Evolutionary conservation across 2,888 invertebrate species (phyloP), one percentile per base, ranked within the genome.

Genomic region (Pollenia griseotomentosa): DNA sequence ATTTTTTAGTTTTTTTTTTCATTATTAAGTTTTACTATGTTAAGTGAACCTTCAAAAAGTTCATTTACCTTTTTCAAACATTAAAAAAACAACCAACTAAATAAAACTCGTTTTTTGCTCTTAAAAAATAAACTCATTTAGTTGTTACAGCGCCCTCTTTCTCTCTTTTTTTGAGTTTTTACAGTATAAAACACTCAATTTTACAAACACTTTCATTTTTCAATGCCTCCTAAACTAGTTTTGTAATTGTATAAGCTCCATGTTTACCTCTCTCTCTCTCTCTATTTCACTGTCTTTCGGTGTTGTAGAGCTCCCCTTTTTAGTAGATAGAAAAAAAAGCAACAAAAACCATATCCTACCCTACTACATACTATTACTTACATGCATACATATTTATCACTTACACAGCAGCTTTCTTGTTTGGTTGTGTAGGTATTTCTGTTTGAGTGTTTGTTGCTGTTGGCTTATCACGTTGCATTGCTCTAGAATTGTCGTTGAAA

Each of bases 1-100:
- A 46, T 75, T 57, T 48, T 61, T 73, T 71, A 14, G 53, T 44
- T 19, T 5, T 57, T 71, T 51, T 59, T 16, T 68, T 57, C 42
- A 55, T 61, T 51, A 44, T 77, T 57, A 42, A 80, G 75, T 70
- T 82, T 85, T 90, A 90, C 90, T 91, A 92, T 91, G 91, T 91
- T 91, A 92, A 92, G 90, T 91, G 92, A 93, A 93, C 93, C 93
- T 92, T 92, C 92, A 92, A 93, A 92, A 93, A 91, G 93, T 93
- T 93, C 92, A 91, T 93, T 93, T 93, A 93, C 93, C 93, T 91
- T 90, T 70, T 46, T 55, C 3, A 79, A 59, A 23, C 33, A 42
- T 51, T 10, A 59, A 57, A 42, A 65, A 74, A 42, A 48, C 65
- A 57, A 55, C 40, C 65, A 80, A 74, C 16, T 19, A 68, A 78